Evolutionary conservation across 1,140 invertebrate genomes (phyloP).

Genomic region (Calliphora vicina): DNA sequence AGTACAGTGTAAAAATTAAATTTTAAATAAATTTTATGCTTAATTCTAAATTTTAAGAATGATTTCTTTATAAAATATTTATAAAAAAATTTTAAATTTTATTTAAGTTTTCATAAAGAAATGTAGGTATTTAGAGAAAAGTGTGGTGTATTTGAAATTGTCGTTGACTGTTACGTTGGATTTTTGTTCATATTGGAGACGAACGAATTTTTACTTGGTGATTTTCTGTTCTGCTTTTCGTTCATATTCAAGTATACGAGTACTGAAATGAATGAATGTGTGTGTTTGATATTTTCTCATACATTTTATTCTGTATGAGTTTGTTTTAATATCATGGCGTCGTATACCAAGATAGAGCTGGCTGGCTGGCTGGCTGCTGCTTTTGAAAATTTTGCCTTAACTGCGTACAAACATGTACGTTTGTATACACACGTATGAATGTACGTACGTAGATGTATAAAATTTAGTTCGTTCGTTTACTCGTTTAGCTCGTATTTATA

Average conservation of each 20-base stretch:
- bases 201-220: background rate
- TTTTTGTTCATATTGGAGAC: background rate
- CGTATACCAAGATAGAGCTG: slow-evolving; percentile 15
- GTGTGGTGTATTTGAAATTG: background rate
- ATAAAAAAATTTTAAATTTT: background rate
- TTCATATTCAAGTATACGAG: background rate
- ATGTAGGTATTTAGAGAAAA: background rate
- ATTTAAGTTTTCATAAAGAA: background rate
- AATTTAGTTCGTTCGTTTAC: slow-evolving; percentile 25
- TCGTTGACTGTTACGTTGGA: background rate
- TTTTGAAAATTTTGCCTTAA: slow-evolving; percentile 27
- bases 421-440: background rate
- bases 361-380: slow-evolving; percentile 37
- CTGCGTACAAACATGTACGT: background rate
- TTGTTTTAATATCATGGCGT: slow-evolving; percentile 11
- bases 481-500: slow-evolving; percentile 14
- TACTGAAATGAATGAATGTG: background rate
- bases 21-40: background rate
- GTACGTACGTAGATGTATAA: background rate
- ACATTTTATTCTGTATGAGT: slow-evolving; percentile 27
- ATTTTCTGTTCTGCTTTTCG: background rate
- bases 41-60: background rate
- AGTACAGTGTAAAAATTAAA: background rate
- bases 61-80: background rate
- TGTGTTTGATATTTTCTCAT: background rate